These are phyloP conservation scores for Epinephelus fuscoguttatus DNA, from an alignment of 2,113 vertebrate genomes.

Conservation along the genomic window DNA sequence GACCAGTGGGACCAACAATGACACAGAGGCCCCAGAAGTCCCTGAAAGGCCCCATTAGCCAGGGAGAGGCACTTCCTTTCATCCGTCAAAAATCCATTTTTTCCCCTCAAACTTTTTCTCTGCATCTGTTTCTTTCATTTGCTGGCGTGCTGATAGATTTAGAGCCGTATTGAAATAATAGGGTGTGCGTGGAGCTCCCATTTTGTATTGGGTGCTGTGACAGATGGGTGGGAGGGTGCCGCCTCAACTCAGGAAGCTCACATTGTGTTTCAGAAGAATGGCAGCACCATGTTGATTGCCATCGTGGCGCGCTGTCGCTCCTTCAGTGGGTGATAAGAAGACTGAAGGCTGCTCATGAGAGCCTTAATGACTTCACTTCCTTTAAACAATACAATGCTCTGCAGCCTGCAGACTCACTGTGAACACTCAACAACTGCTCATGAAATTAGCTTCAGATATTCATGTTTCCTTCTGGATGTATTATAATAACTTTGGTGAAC, in stretches of 20 bases:
- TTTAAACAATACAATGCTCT: slow-evolving; percentile 7
- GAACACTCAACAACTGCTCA: too few relatives aligned
- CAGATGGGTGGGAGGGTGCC: neutral
- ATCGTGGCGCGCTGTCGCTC: neutral
- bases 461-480: too few relatives aligned
- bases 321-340: neutral
- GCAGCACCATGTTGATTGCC: slow-evolving; percentile 3
- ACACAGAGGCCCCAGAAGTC: slow-evolving; percentile 7
- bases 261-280: slow-evolving; percentile 61
- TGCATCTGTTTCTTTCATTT: slow-evolving; percentile 24
- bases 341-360: neutral
- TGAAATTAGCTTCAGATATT: too few relatives aligned
- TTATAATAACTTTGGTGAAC: too few relatives aligned
- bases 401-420: too few relatives aligned
- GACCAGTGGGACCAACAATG: slow-evolving; percentile 27
- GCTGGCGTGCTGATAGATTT: slow-evolving; percentile 42
- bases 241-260: slow-evolving; percentile 55
- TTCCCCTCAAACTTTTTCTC: slow-evolving; percentile 1
- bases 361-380: slow-evolving; percentile 19
- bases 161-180: slow-evolving; percentile 4
- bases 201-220: neutral
- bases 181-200: neutral
- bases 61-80: slow-evolving; percentile 60
- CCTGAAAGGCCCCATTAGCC: slow-evolving; percentile 22
- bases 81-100: slow-evolving; percentile 23